Conservation (phyloP, 2,797 vertebrate species). For the Gobio occitaniae region DNA sequence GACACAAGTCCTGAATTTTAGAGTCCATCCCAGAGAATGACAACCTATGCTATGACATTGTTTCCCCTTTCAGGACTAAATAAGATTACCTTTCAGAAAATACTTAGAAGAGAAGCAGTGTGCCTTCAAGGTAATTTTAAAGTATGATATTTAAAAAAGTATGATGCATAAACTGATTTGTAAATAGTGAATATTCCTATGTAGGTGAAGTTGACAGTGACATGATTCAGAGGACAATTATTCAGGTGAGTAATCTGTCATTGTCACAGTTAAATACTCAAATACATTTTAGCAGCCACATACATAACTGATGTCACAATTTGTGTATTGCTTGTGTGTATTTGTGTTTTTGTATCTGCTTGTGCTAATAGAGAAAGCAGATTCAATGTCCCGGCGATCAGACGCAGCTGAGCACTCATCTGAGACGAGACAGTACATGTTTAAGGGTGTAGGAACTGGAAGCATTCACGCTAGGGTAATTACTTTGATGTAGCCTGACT, state of each 20-base stretch:
- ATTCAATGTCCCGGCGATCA: constrained; percentile 12
- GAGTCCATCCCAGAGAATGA: not conserved
- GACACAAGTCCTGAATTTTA: not conserved
- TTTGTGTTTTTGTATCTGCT: not conserved
- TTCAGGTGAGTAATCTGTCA: constrained; percentile 10
- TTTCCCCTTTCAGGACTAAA: no score
- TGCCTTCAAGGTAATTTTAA: not conserved
- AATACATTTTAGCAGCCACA: not conserved
- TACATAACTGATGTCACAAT: not conserved
- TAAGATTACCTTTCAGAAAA: not conserved
- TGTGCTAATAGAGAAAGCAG: not conserved
- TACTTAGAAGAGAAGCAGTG: not conserved
- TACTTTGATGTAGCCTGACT: not conserved
- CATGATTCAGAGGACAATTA: not conserved
- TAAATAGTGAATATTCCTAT: not conserved
- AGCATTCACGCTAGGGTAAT: not conserved
- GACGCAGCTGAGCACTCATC: constrained; percentile 5
- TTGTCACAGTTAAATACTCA: not conserved
- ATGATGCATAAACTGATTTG: not conserved
- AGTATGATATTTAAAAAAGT: not conserved
- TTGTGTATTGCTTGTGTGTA: not conserved
- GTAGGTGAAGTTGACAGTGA: not conserved
- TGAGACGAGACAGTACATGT: constrained; percentile 3
- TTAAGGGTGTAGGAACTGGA: not conserved
- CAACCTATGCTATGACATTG: not conserved